Evolutionary conservation across 2,113 vertebrate species (phyloP).

Genomic region (Halichoerus grypus): DNA sequence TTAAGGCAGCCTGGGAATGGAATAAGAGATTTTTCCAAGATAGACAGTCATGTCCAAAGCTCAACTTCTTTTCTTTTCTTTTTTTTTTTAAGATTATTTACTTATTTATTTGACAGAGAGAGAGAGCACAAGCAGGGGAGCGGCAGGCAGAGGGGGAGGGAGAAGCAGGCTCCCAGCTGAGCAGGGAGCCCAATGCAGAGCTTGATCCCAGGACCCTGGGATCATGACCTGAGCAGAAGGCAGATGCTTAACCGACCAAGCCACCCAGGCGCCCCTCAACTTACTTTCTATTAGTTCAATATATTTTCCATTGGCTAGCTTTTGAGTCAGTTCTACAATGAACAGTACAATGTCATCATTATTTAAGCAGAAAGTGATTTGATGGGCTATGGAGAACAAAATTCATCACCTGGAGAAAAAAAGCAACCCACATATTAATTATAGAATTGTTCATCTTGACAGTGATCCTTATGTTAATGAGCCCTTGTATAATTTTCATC

Average conservation of each 20-base stretch:
- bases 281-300: not conserved
- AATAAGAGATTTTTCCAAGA: not conserved
- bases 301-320: not conserved
- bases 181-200: too few relatives aligned
- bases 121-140: too few relatives aligned
- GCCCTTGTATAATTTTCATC: slow-evolving; percentile 21
- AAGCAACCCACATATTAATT: slow-evolving; percentile 32
- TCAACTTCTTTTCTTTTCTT: not conserved
- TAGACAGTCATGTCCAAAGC: not conserved
- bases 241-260: too few relatives aligned
- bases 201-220: too few relatives aligned
- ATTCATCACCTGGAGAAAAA: not conserved
- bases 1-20: not conserved
- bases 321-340: slow-evolving; percentile 49
- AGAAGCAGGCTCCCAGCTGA: too few relatives aligned
- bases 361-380: not conserved
- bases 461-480: slow-evolving; percentile 16
- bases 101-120: too few relatives aligned
- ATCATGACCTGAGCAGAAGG: too few relatives aligned
- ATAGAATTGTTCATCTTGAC: not conserved
- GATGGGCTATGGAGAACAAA: not conserved
- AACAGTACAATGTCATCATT: not conserved
- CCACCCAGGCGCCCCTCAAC: not conserved
- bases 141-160: too few relatives aligned
- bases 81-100: too few relatives aligned